Base-by-base conservation (phyloP, 1,140 invertebrate species). In the Nylanderia fulva region DNA sequence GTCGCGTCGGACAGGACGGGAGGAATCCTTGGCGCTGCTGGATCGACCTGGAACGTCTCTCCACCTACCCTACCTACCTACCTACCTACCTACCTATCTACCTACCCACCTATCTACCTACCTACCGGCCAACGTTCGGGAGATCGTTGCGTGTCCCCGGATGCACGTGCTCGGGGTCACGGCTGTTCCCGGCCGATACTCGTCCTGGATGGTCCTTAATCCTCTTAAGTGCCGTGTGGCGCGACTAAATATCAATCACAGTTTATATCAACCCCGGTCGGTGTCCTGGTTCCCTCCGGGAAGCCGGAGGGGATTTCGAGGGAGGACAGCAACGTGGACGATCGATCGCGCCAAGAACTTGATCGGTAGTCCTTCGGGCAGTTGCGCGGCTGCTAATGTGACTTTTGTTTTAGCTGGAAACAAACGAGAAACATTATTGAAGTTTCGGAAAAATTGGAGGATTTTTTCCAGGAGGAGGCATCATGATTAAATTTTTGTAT, bases 161-260 rank as follows among this genome's bases (percentile, higher is more conserved):
- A 86, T 58, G 36, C 61, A 48, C 85, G 39, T 54, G 83, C 68
- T 61, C 85, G 82, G 48, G 39, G 64, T 86, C 90, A 87, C 72
- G 85, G 85, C 85, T 85, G 88, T 80, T 88, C 75, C 88, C 86
- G 83, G 64, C 88, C 90, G 88, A 91, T 91, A 90, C 90, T 91
- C 90, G 76, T 90, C 87, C 91, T 87, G 84, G 88, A 90, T 79
- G 91, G 89, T 91, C 89, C 91, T 91, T 93, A 94, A 94, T 94
- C 94, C 94, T 94, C 93, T 94, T 94, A 93, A 93, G 92, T 92
- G 92, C 92, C 90, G 91, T 91, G 92, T 92, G 90, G 87, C 91
- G 89, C 90, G 90, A 91, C 91, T 93, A 93, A 93, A 94, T 94
- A 94, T 94, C 93, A 94, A 93, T 94, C 92, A 93, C 91, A 87